A percentile compares a stretch with the other conserved stretches of the same genome.
Evolutionary conservation across 2,113 vertebrate genomes (phyloP).

Genomic region (Prunella himalayana): DNA sequence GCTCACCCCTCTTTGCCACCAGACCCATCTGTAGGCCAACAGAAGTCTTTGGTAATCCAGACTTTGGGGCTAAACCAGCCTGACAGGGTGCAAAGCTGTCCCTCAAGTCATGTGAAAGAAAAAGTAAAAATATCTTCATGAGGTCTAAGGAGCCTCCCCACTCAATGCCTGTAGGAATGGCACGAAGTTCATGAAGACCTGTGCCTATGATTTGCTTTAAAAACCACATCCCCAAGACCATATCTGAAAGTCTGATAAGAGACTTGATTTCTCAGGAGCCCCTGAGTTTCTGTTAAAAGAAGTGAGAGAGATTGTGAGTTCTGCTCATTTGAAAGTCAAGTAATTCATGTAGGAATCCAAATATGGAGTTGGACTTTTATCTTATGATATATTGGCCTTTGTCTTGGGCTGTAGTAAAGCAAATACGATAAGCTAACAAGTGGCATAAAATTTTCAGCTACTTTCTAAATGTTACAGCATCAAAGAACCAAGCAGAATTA

Average conservation of each 20-base stretch:
- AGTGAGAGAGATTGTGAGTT: neutral
- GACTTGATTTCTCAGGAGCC: neutral
- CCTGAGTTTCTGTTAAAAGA: neutral
- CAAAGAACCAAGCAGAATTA: neutral
- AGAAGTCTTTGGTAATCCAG: neutral
- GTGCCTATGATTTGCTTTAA: neutral
- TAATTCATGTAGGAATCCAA: neutral
- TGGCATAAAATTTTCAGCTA: neutral
- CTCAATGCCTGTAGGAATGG: neutral
- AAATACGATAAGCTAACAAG: neutral
- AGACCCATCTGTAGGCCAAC: neutral
- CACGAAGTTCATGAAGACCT: neutral
- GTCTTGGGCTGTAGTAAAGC: neutral
- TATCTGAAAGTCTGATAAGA: neutral
- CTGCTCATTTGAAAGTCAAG: neutral
- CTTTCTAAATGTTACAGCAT: neutral
- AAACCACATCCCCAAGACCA: neutral
- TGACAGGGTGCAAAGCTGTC: neutral
- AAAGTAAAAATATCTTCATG: neutral
- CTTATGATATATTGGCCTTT: slow-evolving; percentile 17
- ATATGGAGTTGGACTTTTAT: neutral
- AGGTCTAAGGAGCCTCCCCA: neutral
- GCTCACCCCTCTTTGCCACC: neutral
- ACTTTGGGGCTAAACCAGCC: neutral
- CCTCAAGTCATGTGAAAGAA: neutral